These are phyloP conservation scores for Bombus waltoni DNA, from an alignment of 1,140 invertebrate genomes.

Conservation along the genomic window DNA sequence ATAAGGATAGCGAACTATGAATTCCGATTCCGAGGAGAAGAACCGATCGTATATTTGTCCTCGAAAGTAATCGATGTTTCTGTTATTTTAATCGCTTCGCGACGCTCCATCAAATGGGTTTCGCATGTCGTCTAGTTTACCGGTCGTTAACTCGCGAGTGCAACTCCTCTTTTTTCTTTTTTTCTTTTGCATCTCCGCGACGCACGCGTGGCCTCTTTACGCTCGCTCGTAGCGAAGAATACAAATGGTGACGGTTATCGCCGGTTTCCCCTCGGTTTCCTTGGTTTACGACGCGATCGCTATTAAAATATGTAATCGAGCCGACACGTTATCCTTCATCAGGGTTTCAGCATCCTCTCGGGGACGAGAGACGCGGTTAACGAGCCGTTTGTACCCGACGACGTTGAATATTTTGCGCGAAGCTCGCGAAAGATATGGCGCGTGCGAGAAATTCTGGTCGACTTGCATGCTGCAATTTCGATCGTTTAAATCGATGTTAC, in stretches of 20 bases:
- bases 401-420: background rate
- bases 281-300: background rate
- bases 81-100: background rate
- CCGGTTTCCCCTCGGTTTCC: too few relatives aligned
- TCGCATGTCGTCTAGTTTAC: slow-evolving; percentile 9
- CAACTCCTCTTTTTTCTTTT: background rate
- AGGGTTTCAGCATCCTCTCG: background rate
- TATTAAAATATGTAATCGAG: background rate
- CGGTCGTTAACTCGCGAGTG: background rate
- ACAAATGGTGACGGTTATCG: background rate
- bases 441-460: background rate
- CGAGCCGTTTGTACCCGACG: background rate
- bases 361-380: background rate
- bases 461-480: background rate
- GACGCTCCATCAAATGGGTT: background rate
- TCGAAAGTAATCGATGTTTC: background rate
- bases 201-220: background rate
- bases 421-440: background rate
- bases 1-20: too few relatives aligned
- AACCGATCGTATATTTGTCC: background rate
- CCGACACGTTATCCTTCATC: background rate
- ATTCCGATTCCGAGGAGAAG: background rate
- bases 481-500: background rate
- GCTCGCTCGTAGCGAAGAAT: background rate
- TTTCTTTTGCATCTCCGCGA: background rate